These are phyloP conservation scores for Rostratula benghalensis DNA, from an alignment of 2,113 vertebrate species.

Conservation along the genomic window DNA sequence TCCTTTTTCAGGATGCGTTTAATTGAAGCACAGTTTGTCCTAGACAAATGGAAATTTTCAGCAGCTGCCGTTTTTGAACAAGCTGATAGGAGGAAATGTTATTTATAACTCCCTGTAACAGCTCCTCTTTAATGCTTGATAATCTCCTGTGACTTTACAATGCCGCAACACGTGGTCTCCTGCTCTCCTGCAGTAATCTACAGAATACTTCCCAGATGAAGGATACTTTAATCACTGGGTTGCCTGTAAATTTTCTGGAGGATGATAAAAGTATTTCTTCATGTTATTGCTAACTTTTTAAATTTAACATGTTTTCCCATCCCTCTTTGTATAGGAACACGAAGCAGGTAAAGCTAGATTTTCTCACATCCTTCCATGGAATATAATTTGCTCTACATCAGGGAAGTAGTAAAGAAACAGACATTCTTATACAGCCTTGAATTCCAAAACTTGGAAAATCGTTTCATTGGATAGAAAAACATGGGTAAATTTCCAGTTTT, in stretches of 20 bases:
- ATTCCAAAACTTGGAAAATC: neutral
- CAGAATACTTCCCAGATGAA: neutral
- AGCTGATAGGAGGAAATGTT: conserved; percentile 20
- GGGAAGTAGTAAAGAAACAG: neutral
- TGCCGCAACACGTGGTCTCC: neutral
- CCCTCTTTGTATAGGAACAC: neutral
- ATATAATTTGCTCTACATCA: neutral
- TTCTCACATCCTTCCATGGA: neutral
- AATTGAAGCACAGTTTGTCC: neutral
- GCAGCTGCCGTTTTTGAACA: conserved; percentile 9
- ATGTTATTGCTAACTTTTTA: neutral
- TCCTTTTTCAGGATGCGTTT: neutral
- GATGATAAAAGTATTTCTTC: neutral
- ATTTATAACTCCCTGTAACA: neutral
- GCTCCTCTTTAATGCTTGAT: neutral
- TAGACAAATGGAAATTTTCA: conserved; percentile 3
- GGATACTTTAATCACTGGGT: neutral
- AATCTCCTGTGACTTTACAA: conserved; percentile 11
- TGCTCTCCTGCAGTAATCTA: neutral
- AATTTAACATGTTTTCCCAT: neutral
- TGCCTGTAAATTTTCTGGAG: neutral
- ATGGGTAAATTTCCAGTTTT: neutral
- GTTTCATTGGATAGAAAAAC: neutral
- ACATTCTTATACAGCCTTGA: neutral
- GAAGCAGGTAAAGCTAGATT: neutral